Percentiles rank a stretch among this genome's conserved stretches.
phyloP scores from a whole-genome alignment of 2,888 invertebrate species.

The Lysandra bellargus region DNA sequence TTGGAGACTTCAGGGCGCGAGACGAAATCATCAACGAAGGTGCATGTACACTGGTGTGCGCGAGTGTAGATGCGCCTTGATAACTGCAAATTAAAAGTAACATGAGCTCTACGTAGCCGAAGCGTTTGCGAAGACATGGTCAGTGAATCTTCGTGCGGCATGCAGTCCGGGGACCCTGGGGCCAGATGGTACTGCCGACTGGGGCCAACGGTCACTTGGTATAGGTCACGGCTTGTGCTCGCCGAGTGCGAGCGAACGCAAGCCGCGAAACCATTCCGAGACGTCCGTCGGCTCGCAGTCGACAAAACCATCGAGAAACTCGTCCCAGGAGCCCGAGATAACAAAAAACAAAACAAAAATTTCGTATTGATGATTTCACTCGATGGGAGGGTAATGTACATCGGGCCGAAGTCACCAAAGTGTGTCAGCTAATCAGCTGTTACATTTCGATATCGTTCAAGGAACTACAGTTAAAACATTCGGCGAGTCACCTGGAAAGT shows the following conservation, averaged over 20 bases:
- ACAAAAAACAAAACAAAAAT: conserved; percentile 35
- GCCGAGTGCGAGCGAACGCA: neutral
- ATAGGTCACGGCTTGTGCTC: neutral
- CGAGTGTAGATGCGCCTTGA: conserved; percentile 18
- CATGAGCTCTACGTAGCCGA: conserved; percentile 30
- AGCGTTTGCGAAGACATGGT: conserved; percentile 27
- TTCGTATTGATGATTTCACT: conserved; percentile 48
- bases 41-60: conserved; percentile 20
- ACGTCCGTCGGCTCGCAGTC: neutral
- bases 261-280: neutral
- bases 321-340: neutral
- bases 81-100: conserved; percentile 29
- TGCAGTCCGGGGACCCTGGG: neutral
- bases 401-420: conserved; percentile 60
- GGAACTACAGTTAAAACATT: conserved; percentile 74
- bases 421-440: conserved; percentile 67
- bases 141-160: conserved; percentile 26
- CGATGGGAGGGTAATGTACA: conserved; percentile 46
- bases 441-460: conserved; percentile 66
- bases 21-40: conserved; percentile 48
- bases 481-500: conserved; percentile 80
- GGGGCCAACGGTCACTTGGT: neutral
- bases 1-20: conserved; percentile 56
- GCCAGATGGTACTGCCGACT: neutral
- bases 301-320: neutral